phyloP scores from a whole-genome alignment of 2,888 invertebrate genomes.

The Polyommatus icarus region DNA sequence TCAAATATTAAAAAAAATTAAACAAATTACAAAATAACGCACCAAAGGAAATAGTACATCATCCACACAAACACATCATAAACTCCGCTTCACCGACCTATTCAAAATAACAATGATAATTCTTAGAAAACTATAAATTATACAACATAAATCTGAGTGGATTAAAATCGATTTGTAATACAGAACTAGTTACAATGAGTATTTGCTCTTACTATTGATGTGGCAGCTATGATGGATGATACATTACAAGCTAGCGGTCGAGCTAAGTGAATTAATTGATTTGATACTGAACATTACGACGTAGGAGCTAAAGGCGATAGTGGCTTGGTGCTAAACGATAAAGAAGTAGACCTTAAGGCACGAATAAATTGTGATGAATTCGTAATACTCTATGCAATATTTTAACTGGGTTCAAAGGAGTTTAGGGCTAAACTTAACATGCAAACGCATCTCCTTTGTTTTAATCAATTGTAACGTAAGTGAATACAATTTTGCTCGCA shows the following conservation, averaged over 20 bases:
- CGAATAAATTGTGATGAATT: constrained; percentile 25
- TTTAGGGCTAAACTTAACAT: constrained; percentile 7
- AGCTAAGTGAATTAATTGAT: constrained; percentile 43
- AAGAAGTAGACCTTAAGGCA: constrained; percentile 17
- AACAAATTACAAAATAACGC: constrained; percentile 18
- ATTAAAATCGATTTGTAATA: constrained; percentile 61
- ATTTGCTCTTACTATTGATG: constrained; percentile 65
- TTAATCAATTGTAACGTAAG: not conserved
- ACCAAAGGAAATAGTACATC: not conserved
- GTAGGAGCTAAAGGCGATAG: constrained; percentile 37
- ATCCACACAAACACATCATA: constrained; percentile 13
- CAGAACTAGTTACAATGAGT: constrained; percentile 57
- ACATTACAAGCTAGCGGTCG: constrained; percentile 45
- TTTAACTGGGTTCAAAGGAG: constrained; percentile 16
- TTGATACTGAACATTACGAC: constrained; percentile 36
- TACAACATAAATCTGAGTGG: constrained; percentile 57
- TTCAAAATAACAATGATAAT: constrained; percentile 37
- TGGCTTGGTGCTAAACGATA: constrained; percentile 32
- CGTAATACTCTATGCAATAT: not conserved
- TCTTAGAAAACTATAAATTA: constrained; percentile 53
- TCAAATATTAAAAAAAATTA: not conserved
- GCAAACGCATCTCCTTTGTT: not conserved
- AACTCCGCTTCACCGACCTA: constrained; percentile 21
- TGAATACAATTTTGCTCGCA: not conserved
- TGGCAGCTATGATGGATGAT: constrained; percentile 64